A percentile compares a stretch with the other conserved stretches of the same genome.
These are phyloP conservation scores for Penaeus indicus DNA, from an alignment of 1,140 invertebrate genomes.

Conservation along the genomic window DNA sequence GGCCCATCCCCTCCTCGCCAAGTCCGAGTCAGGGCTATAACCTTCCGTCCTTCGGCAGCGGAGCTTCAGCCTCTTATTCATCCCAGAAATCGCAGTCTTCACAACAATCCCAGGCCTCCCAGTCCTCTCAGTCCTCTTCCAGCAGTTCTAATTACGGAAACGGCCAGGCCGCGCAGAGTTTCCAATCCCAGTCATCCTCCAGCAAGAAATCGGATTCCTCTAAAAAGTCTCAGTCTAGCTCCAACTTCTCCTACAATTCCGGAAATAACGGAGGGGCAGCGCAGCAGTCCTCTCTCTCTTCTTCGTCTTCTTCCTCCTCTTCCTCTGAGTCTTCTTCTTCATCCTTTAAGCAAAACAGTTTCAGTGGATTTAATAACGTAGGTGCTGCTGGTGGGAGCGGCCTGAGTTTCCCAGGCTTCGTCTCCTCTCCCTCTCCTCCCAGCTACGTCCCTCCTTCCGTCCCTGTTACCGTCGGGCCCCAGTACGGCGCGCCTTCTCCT, in stretches of 20 bases:
- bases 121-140: conserved; percentile 5
- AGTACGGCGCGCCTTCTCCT: neutral
- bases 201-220: conserved; percentile 7
- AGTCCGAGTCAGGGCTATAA: neutral
- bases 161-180: conserved; percentile 22
- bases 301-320: conserved; percentile 21
- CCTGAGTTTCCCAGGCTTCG: neutral
- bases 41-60: conserved; percentile 5
- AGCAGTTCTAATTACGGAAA: conserved; percentile 16
- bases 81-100: conserved; percentile 40
- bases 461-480: conserved; percentile 5
- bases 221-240: conserved; percentile 35
- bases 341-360: conserved; percentile 39
- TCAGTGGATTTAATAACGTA: conserved; percentile 24
- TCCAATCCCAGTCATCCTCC: conserved; percentile 26
- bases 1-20: neutral
- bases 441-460: neutral
- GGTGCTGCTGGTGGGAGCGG: neutral
- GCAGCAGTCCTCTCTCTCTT: neutral
- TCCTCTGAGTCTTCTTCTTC: conserved; percentile 24
- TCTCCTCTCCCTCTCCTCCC: neutral
- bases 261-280: conserved; percentile 22
- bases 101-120: conserved; percentile 13
- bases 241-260: neutral
- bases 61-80: conserved; percentile 1